Base-by-base conservation (phyloP, 2,113 vertebrate species). In the Benitochromis conjunctus region DNA sequence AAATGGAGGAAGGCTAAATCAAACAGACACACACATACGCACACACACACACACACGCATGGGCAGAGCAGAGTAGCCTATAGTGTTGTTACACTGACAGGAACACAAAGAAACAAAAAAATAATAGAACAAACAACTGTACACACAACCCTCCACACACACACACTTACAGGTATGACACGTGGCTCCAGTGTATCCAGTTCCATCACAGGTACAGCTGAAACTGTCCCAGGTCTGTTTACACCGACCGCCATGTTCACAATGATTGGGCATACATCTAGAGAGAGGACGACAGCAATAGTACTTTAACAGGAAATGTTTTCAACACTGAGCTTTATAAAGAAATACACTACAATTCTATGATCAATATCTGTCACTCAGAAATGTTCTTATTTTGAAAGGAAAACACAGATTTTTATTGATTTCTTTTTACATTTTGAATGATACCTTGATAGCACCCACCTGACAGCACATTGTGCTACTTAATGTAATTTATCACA, bases 211-310 rank as follows among this genome's bases (percentile, higher is more conserved):
- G 64, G 96, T 97, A 84, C 99, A 99, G 90, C 94, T 98, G 95
- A 99, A 99, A 91, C 96, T 97, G 91, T 99, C 97, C 98, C 98
- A 99, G 0, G 97, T 99, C 94, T 99, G 98, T 12, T 96, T 97
- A 93, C 99, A 99, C 57, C 95, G 97, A 9, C 99, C 98, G 1
- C 97, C 97, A 0, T 99, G 99, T 85, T 99, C 99, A 88, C 98
- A 99, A 92, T 99, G 97, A 95, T 99, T 99, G 74, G 99, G 98
- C 95, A 98, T 97, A 92, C 99, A 99, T 94, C 99, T 99, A 95
- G 10, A 95, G 57, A 74, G 34, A 79, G 6, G 29, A 31, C 14
- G 38, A 82, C 16, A 56, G 5, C 31, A 19, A 78, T 48, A 48
- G 21, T 5, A 62, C 7, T 21, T 18, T 60, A 9, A n/a, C 16